Percentiles rank a stretch among this genome's conserved stretches.
Evolutionary conservation across 2,888 invertebrate species (phyloP).

Genomic region (Odontothrips loti): DNA sequence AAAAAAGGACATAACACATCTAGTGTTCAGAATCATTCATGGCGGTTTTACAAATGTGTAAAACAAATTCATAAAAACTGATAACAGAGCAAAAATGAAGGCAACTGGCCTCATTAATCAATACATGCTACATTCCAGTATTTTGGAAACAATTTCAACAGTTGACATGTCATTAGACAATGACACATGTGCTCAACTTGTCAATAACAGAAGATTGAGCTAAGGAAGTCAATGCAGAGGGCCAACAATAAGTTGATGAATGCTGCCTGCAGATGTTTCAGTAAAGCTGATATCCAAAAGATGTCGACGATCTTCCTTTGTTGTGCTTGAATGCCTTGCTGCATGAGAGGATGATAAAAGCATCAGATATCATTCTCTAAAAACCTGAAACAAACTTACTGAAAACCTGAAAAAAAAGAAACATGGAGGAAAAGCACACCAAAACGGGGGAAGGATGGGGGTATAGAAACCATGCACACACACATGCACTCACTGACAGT

Average conservation of each 20-base stretch:
- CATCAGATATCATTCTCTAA: slow-evolving; percentile 22
- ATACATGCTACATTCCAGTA: not conserved
- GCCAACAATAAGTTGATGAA: slow-evolving; percentile 1
- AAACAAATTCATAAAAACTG: too few relatives aligned
- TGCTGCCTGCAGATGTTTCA: not conserved
- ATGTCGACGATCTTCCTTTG: not conserved
- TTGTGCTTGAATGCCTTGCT: slow-evolving; percentile 21
- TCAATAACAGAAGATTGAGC: not conserved
- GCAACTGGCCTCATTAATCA: not conserved
- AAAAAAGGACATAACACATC: not conserved
- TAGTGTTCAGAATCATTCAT: too few relatives aligned
- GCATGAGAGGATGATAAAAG: slow-evolving; percentile 22
- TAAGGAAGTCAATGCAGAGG: slow-evolving; percentile 7
- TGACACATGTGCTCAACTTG: too few relatives aligned
- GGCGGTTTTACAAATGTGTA: too few relatives aligned
- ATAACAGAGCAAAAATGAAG: too few relatives aligned
- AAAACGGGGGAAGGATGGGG: not conserved
- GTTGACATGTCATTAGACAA: not conserved
- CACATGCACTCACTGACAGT: not conserved
- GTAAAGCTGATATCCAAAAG: not conserved
- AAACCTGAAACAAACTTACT: slow-evolving; percentile 23
- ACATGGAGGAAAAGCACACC: not conserved
- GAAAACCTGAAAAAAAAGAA: slow-evolving; percentile 1
- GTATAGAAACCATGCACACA: not conserved
- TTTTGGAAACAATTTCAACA: not conserved